A percentile compares a stretch with the other conserved stretches of the same genome.
These are phyloP conservation scores for Siniperca knerii DNA, from an alignment of 2,113 vertebrate species.

Conservation along the genomic window DNA sequence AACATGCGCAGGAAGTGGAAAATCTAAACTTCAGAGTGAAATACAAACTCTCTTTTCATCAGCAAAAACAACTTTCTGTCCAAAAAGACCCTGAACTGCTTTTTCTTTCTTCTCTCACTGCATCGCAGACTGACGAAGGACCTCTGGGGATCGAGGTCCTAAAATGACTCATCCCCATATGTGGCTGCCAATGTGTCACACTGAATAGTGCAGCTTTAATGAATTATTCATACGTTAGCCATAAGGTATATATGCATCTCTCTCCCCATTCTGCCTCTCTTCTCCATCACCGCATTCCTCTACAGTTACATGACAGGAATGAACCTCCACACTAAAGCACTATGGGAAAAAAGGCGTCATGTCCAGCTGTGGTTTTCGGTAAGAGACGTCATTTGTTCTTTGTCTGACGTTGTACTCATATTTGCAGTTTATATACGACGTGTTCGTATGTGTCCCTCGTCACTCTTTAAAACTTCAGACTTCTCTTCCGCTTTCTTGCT, in stretches of 20 bases:
- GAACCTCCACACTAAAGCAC: slow-evolving; percentile 12
- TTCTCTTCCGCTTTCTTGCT: neutral
- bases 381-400: neutral
- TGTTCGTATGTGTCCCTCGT: neutral
- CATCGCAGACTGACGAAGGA: slow-evolving; percentile 26
- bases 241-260: slow-evolving; percentile 39
- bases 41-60: neutral
- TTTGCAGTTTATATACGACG: neutral
- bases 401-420: neutral
- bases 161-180: neutral
- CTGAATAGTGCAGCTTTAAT: slow-evolving; percentile 33
- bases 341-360: neutral
- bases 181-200: slow-evolving; percentile 28
- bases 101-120: neutral
- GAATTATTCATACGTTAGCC: slow-evolving; percentile 56
- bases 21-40: neutral
- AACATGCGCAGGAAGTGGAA: neutral
- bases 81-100: neutral
- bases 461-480: slow-evolving; percentile 41
- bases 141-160: slow-evolving; percentile 21
- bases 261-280: neutral
- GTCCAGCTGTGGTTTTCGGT: slow-evolving; percentile 19
- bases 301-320: slow-evolving; percentile 41
- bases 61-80: slow-evolving; percentile 10
- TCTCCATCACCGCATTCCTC: slow-evolving; percentile 4